Conservation (phyloP, 2,797 vertebrate genomes). For the Ctenosaura bakeri region DNA sequence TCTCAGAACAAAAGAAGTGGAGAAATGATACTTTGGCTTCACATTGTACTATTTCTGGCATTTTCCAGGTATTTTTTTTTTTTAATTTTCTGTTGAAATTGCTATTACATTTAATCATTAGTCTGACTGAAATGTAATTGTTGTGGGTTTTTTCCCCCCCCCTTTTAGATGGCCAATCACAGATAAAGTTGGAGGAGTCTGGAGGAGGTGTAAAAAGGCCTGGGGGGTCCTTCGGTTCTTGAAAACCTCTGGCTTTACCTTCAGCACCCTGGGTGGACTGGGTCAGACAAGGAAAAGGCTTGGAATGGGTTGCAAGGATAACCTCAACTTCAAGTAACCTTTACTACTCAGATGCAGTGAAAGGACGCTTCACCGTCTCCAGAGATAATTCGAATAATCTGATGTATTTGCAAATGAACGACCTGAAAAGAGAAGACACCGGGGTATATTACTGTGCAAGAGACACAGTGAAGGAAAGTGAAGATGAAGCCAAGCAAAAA, state of each 20-base stretch:
- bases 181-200: neutral
- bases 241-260: conserved; percentile 8
- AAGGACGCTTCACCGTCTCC: conserved; percentile 63
- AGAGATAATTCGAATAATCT: conserved; percentile 51
- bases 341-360: conserved; percentile 4
- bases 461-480: neutral
- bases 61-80: neutral
- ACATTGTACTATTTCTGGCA: neutral
- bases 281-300: neutral
- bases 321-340: neutral
- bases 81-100: neutral
- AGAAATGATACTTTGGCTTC: neutral
- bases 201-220: conserved; percentile 5
- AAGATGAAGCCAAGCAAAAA: neutral
- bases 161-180: neutral
- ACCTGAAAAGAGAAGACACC: conserved; percentile 62
- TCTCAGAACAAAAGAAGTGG: too few relatives aligned
- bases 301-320: conserved; percentile 17
- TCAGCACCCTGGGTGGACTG: fast-evolving
- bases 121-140: neutral
- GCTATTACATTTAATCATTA: neutral
- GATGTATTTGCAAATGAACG: conserved; percentile 54
- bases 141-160: neutral
- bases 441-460: conserved; percentile 67
- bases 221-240: neutral